Evolutionary conservation across 37 sponge, comb jelly and placozoan genomes (phyloP).

Genomic region (Diacarnus erythraeanus): DNA sequence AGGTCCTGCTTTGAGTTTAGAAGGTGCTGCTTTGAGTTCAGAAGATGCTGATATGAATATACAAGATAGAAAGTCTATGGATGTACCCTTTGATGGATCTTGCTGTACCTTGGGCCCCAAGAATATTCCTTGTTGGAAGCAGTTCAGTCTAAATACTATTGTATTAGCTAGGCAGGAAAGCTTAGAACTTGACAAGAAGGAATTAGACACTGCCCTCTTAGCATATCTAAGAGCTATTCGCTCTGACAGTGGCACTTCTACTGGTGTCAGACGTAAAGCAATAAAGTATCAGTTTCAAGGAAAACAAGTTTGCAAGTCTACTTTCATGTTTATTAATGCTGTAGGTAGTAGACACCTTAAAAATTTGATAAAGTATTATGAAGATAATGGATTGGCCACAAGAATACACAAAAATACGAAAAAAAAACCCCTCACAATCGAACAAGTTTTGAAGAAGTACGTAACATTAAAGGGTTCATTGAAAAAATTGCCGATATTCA

Average conservation of each 20-base stretch:
- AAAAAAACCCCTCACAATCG: constrained; percentile 1
- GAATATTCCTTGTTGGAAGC: constrained; percentile 19
- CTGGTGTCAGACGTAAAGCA: neutral
- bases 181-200: neutral
- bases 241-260: no score
- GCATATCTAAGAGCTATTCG: neutral
- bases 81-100: constrained; percentile 4
- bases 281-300: neutral
- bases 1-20: no score
- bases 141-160: constrained; percentile 1
- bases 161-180: neutral
- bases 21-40: no score
- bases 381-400: constrained; percentile 4
- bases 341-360: neutral
- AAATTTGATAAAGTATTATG: neutral
- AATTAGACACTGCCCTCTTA: constrained; percentile 10
- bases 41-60: no score
- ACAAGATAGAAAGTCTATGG: no score
- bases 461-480: neutral
- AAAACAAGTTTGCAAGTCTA: constrained; percentile 7
- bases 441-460: neutral
- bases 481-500: constrained; percentile 24
- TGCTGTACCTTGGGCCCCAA: constrained; percentile 2
- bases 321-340: neutral
- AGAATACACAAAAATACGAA: constrained; percentile 15